A percentile compares a stretch with the other conserved stretches of the same genome.
phyloP scores from a whole-genome alignment of 2,113 vertebrate genomes.

The Capreolus pygargus region DNA sequence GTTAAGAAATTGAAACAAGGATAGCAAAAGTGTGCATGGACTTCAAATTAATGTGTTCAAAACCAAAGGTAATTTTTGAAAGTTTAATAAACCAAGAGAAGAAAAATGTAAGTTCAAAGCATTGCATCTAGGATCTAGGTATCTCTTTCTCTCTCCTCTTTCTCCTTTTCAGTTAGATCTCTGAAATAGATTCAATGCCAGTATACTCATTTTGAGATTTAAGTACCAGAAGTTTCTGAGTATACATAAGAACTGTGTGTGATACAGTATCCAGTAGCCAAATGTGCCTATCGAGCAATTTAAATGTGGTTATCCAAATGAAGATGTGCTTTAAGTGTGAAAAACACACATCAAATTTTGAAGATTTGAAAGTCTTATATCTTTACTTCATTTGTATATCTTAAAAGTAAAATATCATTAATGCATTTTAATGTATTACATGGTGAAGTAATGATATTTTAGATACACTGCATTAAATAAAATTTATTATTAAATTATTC shows the following conservation, averaged over 20 bases:
- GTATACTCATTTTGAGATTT: not conserved
- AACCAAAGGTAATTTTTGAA: not conserved
- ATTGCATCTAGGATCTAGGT: not conserved
- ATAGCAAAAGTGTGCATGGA: not conserved
- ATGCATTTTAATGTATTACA: not conserved
- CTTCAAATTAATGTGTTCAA: not conserved
- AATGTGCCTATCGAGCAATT: not conserved
- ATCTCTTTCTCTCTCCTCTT: not conserved
- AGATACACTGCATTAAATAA: not conserved
- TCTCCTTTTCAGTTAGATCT: not conserved
- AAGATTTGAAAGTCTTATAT: not conserved
- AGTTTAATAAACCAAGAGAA: not conserved
- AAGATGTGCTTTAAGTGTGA: not conserved
- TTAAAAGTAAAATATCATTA: not conserved
- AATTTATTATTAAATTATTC: not conserved
- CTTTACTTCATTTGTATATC: not conserved
- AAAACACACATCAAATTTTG: not conserved
- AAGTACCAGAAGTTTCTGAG: not conserved
- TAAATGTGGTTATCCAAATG: not conserved
- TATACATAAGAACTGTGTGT: not conserved
- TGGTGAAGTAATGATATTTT: not conserved
- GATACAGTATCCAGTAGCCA: not conserved
- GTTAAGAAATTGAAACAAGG: not conserved
- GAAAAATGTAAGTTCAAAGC: not conserved
- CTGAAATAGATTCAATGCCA: not conserved